Conservation (phyloP, 2,113 vertebrate species). For the Phasianus colchicus region DNA sequence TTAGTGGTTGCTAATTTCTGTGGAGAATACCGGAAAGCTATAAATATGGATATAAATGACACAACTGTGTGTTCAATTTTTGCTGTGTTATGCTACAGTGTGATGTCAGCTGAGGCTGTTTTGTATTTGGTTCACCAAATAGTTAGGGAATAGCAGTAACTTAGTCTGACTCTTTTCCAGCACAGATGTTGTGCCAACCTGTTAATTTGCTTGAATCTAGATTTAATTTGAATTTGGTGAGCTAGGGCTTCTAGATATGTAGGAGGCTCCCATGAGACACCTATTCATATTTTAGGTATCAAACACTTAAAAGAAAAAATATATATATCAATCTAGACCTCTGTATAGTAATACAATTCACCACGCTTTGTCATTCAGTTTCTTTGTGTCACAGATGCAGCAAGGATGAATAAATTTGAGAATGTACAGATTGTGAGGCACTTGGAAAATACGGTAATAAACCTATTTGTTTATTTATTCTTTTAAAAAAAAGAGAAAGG, state of each 20-base stretch:
- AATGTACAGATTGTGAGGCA: background rate
- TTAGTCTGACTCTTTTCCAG: background rate
- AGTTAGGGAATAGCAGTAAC: background rate
- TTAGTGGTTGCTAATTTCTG: background rate
- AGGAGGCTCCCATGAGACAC: background rate
- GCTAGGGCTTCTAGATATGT: background rate
- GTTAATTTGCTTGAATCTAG: background rate
- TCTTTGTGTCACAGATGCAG: background rate
- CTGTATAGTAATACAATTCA: background rate
- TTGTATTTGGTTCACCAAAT: background rate
- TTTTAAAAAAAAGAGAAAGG: background rate
- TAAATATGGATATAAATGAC: background rate
- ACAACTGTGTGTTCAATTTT: background rate
- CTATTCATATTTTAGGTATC: background rate
- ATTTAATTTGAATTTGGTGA: background rate
- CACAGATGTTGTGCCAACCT: background rate
- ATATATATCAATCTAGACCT: no score
- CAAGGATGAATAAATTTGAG: background rate
- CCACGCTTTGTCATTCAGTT: background rate
- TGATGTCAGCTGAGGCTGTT: background rate
- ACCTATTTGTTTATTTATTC: no score
- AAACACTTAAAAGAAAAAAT: background rate
- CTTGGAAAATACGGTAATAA: background rate
- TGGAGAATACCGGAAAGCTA: background rate
- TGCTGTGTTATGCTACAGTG: background rate